Conservation (phyloP, 2,113 vertebrate genomes). For the human (Homo sapiens) region GRCh38 chr14:21965501-21966000, state of each 20-base stretch:
- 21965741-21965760: not conserved
- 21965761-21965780: conserved; percentile 35
- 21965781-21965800: conserved; percentile 52
- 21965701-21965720: not conserved
- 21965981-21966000: rapidly evolving
- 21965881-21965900: conserved; percentile 58
- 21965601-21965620: not conserved
- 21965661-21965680: not conserved
- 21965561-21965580: conserved; percentile 8
- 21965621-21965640: not conserved
- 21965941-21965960: not conserved
- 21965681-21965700: not conserved
- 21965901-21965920: not conserved
- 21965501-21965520: not conserved
- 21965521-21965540: not conserved
- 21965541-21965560: conserved; percentile 58
- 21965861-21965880: rapidly evolving
- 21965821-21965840: not conserved
- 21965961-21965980: not conserved
- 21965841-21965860: conserved; percentile 46
- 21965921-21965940: not conserved
- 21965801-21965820: not conserved
- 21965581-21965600: not conserved
- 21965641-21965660: not conserved
- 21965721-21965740: not conserved